Percentiles rank a stretch among this genome's conserved stretches.
These are phyloP conservation scores for Arrhamphus sclerolepis DNA, from an alignment of 2,797 vertebrate genomes.

Conservation along the genomic window DNA sequence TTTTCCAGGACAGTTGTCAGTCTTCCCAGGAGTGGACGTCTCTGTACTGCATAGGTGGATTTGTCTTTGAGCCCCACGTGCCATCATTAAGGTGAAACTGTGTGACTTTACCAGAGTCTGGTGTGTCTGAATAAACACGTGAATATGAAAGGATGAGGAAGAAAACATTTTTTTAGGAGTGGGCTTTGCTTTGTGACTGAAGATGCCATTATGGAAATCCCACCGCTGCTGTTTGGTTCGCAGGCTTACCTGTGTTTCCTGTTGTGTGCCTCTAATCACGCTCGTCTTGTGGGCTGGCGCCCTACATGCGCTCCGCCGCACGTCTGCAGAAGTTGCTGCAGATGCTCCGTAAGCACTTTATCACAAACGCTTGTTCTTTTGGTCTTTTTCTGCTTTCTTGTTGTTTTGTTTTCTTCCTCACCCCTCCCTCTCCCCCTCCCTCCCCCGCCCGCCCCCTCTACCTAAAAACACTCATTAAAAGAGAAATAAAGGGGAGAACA, in stretches of 20 bases:
- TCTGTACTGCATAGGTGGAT: too few relatives aligned
- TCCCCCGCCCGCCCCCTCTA: slow-evolving; percentile 31
- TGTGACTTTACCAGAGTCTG: too few relatives aligned
- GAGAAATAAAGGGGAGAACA: slow-evolving; percentile 68
- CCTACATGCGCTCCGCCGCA: slow-evolving; percentile 71
- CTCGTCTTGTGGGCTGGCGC: slow-evolving; percentile 57
- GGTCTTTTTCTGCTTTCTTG: slow-evolving; percentile 81
- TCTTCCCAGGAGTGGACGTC: too few relatives aligned
- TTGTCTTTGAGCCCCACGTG: too few relatives aligned
- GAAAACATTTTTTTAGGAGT: not conserved
- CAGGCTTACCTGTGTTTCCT: slow-evolving; percentile 29
- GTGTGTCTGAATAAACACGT: too few relatives aligned
- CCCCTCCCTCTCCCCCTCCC: slow-evolving; percentile 19
- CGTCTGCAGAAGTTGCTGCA: slow-evolving; percentile 76
- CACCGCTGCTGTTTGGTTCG: slow-evolving; percentile 13
- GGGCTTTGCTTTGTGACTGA: not conserved
- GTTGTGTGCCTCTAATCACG: slow-evolving; percentile 61
- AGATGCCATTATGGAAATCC: not conserved
- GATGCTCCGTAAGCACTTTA: slow-evolving; percentile 85
- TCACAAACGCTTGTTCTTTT: slow-evolving; percentile 81
- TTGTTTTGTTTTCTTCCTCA: slow-evolving; percentile 80
- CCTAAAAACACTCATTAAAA: slow-evolving; percentile 82
- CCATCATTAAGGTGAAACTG: too few relatives aligned
- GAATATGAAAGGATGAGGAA: not conserved
- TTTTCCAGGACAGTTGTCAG: too few relatives aligned